Evolutionary conservation across 1,140 invertebrate genomes (phyloP), one percentile per base, ranked within the genome.

Genomic region (Acromyrmex echinatior): DNA sequence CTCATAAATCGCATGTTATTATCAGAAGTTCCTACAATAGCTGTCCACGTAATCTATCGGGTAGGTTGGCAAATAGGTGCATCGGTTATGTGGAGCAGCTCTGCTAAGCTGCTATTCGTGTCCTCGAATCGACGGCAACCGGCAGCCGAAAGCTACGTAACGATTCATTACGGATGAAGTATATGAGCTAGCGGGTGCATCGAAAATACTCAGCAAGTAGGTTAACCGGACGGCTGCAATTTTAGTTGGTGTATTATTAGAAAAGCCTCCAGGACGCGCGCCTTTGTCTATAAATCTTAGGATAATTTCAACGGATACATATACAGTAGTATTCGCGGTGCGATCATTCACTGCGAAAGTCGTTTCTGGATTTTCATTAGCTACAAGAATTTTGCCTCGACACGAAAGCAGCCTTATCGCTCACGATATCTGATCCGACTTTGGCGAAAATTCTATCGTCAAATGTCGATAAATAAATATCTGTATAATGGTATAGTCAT

Each of bases 191-290:
- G 56, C 25, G 16, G 6, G 25, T 28, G 18, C 51, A 70, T 86
- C 82, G 66, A 39, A 84, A 84, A 73, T 62, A 79, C 76, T 39
- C 76, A 35, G 85, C 76, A 53, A 73, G 62, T 45, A 49, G 68
- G 31, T 70, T 68, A 87, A 62, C 60, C 74, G 77, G 74, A 86
- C 45, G 31, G 56, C 45, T 58, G 82, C 76, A 88, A 88, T 86
- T 81, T 87, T 51, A 53, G 60, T 21, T 58, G 65, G 81, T 66
- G 63, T 88, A 68, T 88, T 89, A 86, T 86, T 80, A 73, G 76
- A 86, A 86, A 80, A 73, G 71, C 70, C 53, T 58, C 63, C 68
- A 53, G 35, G 31, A 81, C 53, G 21, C 53, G 63, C 53, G 39
- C 45, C 28, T 66, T 21, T 60, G 16, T 79, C 74, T 66, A 86